Conservation (phyloP, 2,888 invertebrate species). For the Hirtodrosophila confusa region DNA sequence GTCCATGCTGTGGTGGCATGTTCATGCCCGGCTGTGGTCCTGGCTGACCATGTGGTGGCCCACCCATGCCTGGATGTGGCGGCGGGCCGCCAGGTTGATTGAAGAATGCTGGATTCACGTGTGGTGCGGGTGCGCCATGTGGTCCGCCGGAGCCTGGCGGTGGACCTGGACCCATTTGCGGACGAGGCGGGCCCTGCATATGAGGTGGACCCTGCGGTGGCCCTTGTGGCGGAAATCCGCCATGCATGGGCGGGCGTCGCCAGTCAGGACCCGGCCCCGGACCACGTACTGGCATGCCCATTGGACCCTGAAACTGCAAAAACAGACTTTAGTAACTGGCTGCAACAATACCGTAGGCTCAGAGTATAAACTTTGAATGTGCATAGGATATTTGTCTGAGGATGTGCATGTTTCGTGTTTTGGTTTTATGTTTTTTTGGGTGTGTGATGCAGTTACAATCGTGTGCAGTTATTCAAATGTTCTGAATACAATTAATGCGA, state of each 20-base stretch:
- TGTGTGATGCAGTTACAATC: constrained; percentile 44
- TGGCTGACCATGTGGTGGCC: constrained; percentile 85
- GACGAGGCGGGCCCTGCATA: constrained; percentile 88
- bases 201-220: constrained; percentile 89
- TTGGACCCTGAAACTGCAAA: constrained; percentile 84
- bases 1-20: constrained; percentile 86
- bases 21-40: constrained; percentile 84
- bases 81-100: constrained; percentile 87
- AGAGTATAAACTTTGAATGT: constrained; percentile 21
- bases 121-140: constrained; percentile 92
- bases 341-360: not conserved
- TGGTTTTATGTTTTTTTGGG: constrained; percentile 10
- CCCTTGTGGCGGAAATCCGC: constrained; percentile 87
- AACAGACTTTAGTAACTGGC: constrained; percentile 22
- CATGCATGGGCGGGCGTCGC: constrained; percentile 90
- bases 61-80: constrained; percentile 85
- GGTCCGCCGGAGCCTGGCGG: constrained; percentile 83
- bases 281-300: constrained; percentile 85
- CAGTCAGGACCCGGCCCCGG: constrained; percentile 89
- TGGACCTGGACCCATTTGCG: constrained; percentile 85
- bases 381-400: constrained; percentile 18
- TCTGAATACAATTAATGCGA: constrained; percentile 74
- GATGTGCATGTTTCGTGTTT: constrained; percentile 12
- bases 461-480: constrained; percentile 68
- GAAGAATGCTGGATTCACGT: constrained; percentile 98